These are phyloP conservation scores for Nesidiocoris tenuis DNA, from an alignment of 2,888 invertebrate species.

Conservation along the genomic window DNA sequence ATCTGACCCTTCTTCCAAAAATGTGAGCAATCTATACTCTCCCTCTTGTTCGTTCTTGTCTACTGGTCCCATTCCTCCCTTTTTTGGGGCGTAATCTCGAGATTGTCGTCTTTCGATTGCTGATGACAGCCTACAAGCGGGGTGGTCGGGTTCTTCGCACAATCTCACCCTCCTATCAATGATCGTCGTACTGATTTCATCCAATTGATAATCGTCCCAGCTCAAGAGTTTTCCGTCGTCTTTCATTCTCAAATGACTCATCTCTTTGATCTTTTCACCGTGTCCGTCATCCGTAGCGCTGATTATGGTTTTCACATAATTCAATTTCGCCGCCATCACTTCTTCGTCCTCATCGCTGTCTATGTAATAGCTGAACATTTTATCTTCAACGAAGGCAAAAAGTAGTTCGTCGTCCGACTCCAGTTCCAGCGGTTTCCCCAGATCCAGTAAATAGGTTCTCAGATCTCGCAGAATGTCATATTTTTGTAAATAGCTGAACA, in stretches of 20 bases:
- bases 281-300: background rate
- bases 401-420: slow-evolving; percentile 19
- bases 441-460: background rate
- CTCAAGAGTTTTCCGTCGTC: background rate
- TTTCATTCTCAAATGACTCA: slow-evolving; percentile 13
- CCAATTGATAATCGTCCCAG: slow-evolving; percentile 13
- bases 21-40: slow-evolving; percentile 1
- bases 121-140: background rate
- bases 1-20: background rate
- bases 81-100: background rate
- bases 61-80: background rate
- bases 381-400: slow-evolving; percentile 21
- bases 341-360: slow-evolving; percentile 19
- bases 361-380: slow-evolving; percentile 23
- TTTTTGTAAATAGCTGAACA: slow-evolving; percentile 23
- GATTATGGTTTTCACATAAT: slow-evolving; percentile 3
- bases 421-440: background rate
- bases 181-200: slow-evolving; percentile 7
- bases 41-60: no score
- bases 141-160: slow-evolving; percentile 6
- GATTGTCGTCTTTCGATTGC: slow-evolving; percentile 8
- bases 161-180: slow-evolving; percentile 12
- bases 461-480: slow-evolving; percentile 15
- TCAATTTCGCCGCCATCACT: background rate
- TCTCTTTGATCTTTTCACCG: background rate